phyloP scores from a whole-genome alignment of 1,140 invertebrate genomes.

The Drosophila sproati region DNA sequence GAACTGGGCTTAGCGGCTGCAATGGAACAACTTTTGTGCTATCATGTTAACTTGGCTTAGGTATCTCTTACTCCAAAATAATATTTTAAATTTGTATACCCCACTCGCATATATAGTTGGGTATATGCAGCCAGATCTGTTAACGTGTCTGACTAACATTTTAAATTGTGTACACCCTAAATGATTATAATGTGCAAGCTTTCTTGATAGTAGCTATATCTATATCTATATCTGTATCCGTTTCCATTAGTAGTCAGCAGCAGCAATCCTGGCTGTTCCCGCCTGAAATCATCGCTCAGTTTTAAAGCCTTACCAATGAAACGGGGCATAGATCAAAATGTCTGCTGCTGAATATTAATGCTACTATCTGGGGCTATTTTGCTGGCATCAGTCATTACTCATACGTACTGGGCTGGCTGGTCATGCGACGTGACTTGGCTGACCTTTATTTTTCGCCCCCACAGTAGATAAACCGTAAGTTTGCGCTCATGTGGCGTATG shows the following conservation, averaged over 20 bases:
- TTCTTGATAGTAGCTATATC: no score
- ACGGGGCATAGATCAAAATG: not conserved
- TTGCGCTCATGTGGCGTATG: slow-evolving; percentile 41
- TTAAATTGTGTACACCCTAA: not conserved
- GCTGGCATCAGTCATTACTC: slow-evolving; percentile 47
- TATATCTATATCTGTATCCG: no score
- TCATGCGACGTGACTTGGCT: slow-evolving; percentile 42
- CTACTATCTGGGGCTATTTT: not conserved
- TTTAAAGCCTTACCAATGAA: no score
- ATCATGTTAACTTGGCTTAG: slow-evolving; percentile 24
- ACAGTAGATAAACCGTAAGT: slow-evolving; percentile 24
- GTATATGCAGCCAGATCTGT: no score
- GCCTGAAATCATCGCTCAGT: no score
- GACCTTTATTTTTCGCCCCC: no score
- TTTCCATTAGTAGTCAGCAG: no score
- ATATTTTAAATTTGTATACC: no score
- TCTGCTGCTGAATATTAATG: not conserved
- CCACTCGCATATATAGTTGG: no score
- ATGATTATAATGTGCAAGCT: no score
- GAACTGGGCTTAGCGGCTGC: slow-evolving; percentile 49
- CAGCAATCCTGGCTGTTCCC: no score
- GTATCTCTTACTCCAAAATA: not conserved
- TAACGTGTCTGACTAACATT: not conserved
- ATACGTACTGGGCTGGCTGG: slow-evolving; percentile 45
- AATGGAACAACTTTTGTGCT: not conserved